Evolutionary conservation across 37 sponge, comb jelly and placozoan species (phyloP).

Genomic region (Sycon ciliatum): DNA sequence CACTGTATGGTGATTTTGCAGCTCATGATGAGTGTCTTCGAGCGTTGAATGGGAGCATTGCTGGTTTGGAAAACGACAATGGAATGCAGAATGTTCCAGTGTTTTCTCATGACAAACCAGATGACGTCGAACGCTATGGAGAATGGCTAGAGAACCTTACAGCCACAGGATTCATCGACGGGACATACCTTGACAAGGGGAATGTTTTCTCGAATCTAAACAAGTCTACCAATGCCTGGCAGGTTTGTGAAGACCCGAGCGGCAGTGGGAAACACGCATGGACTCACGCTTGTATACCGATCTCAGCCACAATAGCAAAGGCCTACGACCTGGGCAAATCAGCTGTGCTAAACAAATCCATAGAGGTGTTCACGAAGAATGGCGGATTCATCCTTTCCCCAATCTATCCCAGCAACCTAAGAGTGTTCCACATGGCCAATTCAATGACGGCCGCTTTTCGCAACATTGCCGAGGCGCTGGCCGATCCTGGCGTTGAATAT

Average conservation of each 20-base stretch:
- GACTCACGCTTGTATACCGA: constrained; percentile 16
- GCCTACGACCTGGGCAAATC: constrained; percentile 21
- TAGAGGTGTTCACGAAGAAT: constrained; percentile 12
- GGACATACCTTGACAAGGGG: constrained; percentile 12
- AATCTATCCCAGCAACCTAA: too few species aligned
- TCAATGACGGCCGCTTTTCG: neutral
- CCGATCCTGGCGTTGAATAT: neutral
- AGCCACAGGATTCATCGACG: constrained; percentile 17
- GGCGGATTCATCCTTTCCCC: too few species aligned
- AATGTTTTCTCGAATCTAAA: constrained; percentile 6
- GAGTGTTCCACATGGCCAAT: constrained; percentile 2
- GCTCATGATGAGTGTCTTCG: too few species aligned
- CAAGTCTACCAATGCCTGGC: constrained; percentile 22
- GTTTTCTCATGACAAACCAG: too few species aligned
- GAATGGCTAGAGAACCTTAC: constrained; percentile 5
- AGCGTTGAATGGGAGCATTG: constrained; percentile 19
- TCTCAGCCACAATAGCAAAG: constrained; percentile 19
- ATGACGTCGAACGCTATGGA: too few species aligned
- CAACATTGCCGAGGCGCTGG: neutral
- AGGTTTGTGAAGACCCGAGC: constrained; percentile 25
- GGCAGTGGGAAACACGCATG: constrained; percentile 26
- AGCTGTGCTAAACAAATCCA: neutral
- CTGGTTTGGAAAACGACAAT: constrained; percentile 23
- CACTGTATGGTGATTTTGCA: constrained; percentile 10
- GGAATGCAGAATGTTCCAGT: constrained; percentile 21